phyloP scores from a whole-genome alignment of 1,140 invertebrate species.

The Rhopalosiphum maidis region DNA sequence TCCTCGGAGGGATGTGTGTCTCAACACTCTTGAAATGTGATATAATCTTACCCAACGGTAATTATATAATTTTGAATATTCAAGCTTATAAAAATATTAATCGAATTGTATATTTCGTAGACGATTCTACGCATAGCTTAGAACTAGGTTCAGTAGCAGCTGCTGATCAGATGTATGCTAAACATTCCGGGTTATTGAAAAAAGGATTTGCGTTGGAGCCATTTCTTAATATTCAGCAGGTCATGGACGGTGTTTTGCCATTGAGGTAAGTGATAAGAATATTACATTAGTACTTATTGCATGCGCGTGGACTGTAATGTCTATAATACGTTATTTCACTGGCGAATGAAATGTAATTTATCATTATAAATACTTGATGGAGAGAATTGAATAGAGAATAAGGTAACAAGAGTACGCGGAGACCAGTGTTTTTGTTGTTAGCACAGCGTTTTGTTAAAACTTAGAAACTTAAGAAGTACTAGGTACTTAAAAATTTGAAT shows the following conservation, averaged over 20 bases:
- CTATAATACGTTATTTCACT: neutral
- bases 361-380: neutral
- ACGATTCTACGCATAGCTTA: neutral
- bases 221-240: conserved; percentile 39
- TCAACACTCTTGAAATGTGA: conserved; percentile 88
- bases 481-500: neutral
- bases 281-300: neutral
- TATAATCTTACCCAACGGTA: conserved; percentile 63
- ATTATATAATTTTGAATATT: too few species aligned
- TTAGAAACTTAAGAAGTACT: neutral
- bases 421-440: conserved; percentile 22
- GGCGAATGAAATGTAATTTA: neutral
- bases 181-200: conserved; percentile 41
- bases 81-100: neutral
- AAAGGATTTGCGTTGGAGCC: conserved; percentile 52
- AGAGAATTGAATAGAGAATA: neutral
- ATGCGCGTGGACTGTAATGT: neutral
- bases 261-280: conserved; percentile 41
- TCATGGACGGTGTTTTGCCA: conserved; percentile 32
- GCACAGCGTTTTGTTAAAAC: neutral
- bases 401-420: neutral
- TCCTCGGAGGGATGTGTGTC: conserved; percentile 89
- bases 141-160: conserved; percentile 35
- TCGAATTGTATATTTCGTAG: neutral
- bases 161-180: conserved; percentile 22